A percentile compares a stretch with the other conserved stretches of the same genome.
phyloP scores from a whole-genome alignment of 2,113 vertebrate species.

The Amblyopsis rosae region DNA sequence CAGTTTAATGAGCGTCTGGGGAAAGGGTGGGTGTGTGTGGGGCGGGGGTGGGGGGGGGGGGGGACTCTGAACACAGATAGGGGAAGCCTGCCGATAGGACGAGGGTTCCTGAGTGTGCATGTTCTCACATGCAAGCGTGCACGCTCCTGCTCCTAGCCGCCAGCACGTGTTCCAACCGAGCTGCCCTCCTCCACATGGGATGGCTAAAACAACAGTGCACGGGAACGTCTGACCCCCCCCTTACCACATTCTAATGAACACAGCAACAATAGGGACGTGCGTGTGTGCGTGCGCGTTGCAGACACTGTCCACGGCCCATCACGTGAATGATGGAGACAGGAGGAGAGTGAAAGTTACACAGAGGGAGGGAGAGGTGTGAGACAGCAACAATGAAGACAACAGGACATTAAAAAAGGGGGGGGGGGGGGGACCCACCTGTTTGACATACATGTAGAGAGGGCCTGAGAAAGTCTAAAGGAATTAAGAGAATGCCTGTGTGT shows the following conservation, averaged over 20 bases:
- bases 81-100: constrained; percentile 12
- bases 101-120: background rate
- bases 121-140: no score
- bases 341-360: constrained; percentile 25
- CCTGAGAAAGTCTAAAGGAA: constrained; percentile 77
- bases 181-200: no score
- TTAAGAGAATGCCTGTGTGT: constrained; percentile 63
- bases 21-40: background rate
- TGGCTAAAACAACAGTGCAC: no score
- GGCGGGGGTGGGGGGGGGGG: background rate
- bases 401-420: constrained; percentile 7
- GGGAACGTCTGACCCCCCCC: no score
- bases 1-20: constrained; percentile 64
- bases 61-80: constrained; percentile 9
- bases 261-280: background rate
- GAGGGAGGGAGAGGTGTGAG: constrained; percentile 42
- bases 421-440: constrained; percentile 69
- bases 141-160: no score
- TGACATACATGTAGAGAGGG: constrained; percentile 64
- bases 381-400: background rate
- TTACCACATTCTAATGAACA: no score
- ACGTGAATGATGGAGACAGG: background rate
- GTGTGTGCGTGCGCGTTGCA: background rate
- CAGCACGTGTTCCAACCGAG: no score
- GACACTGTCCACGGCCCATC: no score